A percentile compares a stretch with the other conserved stretches of the same genome.
These are phyloP conservation scores for Todus mexicanus DNA, from an alignment of 2,797 vertebrate species.

Conservation along the genomic window DNA sequence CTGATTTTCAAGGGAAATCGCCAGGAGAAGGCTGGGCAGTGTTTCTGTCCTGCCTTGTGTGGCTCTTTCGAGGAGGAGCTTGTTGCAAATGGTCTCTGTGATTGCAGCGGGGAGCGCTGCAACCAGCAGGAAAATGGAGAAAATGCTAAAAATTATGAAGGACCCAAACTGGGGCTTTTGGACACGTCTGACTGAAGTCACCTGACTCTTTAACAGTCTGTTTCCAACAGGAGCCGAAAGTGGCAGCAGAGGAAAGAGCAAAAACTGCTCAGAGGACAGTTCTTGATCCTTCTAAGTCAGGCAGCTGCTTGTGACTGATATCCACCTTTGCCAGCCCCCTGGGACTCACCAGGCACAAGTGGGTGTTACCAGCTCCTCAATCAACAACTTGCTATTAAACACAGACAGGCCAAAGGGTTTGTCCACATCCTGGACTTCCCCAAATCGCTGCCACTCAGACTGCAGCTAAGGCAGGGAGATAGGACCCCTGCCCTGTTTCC, in stretches of 20 bases:
- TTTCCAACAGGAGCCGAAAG: background rate
- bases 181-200: fast-evolving
- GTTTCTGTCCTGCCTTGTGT: background rate
- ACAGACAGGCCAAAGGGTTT: background rate
- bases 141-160: background rate
- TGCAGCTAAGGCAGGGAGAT: background rate
- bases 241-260: background rate
- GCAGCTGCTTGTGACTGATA: background rate
- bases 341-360: background rate
- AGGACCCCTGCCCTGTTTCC: background rate
- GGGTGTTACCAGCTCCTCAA: background rate
- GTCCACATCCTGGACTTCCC: background rate
- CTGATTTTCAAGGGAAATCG: background rate
- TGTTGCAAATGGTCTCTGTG: background rate
- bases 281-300: background rate
- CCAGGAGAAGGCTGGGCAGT: background rate
- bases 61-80: background rate
- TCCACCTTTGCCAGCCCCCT: background rate
- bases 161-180: background rate
- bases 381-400: background rate
- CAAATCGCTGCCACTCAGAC: fast-evolving
- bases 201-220: background rate
- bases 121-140: background rate
- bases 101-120: too few relatives aligned
- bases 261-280: background rate